Evolutionary conservation across 1,140 invertebrate genomes (phyloP), one percentile per base, ranked within the genome.

Genomic region (Gerris buenoi): DNA sequence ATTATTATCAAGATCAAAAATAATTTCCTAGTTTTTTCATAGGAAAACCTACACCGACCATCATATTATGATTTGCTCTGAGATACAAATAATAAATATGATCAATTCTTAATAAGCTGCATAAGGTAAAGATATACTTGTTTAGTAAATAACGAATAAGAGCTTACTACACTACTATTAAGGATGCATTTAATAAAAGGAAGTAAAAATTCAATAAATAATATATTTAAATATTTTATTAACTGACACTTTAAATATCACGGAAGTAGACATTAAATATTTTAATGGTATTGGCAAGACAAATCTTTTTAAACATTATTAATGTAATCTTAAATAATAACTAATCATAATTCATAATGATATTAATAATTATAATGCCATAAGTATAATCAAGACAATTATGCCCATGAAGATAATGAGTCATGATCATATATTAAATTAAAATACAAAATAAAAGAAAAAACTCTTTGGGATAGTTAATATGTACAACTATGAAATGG

Each of bases 191-290:
- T n/a, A n/a, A n/a, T 56, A 60, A 60, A 60, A 5, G 58, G 22
- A 25, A 14, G 3, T 60, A 60, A 13, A 22, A 60, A 60, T 22
- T 60, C 3, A 22, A 60, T 22, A 60, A 60, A 60, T 22, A 57
- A 26, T 65, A 56, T 64, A 69, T 66, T 67, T 69, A 67, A 69
- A 64, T 69, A 66, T 69, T 69, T 67, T 69, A 69, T 66, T 69
- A 69, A 66, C 68, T 69, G 68, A 69, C 65, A 69, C 62, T 66
- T 69, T 69, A 66, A 68, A 69, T 69, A 69, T 69, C 68, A 69
- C 65, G 33, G 68, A 69, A 69, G 65, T 67, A 69, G 68, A 69
- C 68, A 69, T 69, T 68, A 69, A 69, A 69, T 69, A 66, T 66
- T 69, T 69, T 66, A 69, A 67, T 63, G 68, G 61, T 69, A 69